These are phyloP conservation scores for Heterodera schachtii DNA, from an alignment of 1,140 invertebrate genomes.

Conservation along the genomic window DNA sequence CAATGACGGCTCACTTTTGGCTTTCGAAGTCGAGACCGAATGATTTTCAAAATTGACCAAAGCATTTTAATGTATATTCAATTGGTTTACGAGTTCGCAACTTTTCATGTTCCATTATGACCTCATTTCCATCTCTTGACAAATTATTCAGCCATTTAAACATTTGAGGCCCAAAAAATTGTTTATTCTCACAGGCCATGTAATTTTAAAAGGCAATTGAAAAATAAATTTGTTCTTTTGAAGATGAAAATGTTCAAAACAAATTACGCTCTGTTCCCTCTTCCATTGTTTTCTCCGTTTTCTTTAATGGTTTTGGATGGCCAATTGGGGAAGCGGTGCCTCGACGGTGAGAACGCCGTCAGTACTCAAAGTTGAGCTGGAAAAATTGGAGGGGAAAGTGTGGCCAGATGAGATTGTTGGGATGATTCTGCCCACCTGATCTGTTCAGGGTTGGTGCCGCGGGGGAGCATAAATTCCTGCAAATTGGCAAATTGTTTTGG, in stretches of 20 bases:
- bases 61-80: background rate
- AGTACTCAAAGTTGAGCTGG: slow-evolving; percentile 66
- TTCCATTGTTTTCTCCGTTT: background rate
- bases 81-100: background rate
- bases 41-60: background rate
- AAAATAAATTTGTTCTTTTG: background rate
- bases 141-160: background rate
- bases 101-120: background rate
- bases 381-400: background rate
- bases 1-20: background rate
- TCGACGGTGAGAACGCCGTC: slow-evolving; percentile 68
- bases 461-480: slow-evolving; percentile 67
- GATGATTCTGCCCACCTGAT: slow-evolving; percentile 44
- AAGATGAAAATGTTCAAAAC: background rate
- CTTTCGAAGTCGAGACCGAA: slow-evolving; percentile 13
- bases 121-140: background rate
- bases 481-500: slow-evolving; percentile 14
- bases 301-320: slow-evolving; percentile 48
- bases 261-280: background rate
- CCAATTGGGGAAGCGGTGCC: slow-evolving; percentile 66
- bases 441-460: slow-evolving; percentile 67
- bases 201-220: background rate
- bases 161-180: background rate
- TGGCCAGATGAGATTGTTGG: background rate
- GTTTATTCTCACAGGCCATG: background rate